Evolutionary conservation across 1,140 invertebrate genomes (phyloP).

Genomic region (Procambarus virginalis): DNA sequence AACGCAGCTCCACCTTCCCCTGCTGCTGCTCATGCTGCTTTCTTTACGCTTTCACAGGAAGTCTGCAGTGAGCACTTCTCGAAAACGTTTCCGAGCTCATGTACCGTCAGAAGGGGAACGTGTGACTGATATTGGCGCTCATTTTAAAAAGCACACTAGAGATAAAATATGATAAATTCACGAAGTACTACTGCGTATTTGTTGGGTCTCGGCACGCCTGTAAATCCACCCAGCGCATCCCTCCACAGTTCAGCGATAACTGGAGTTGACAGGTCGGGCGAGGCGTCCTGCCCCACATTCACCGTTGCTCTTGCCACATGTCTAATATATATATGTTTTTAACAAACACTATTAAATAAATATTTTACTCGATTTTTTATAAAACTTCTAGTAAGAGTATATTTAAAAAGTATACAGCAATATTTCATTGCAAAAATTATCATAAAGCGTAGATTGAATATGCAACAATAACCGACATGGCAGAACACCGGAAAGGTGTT

Average conservation of each 20-base stretch:
- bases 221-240: background rate
- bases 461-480: background rate
- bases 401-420: too few relatives aligned
- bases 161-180: background rate
- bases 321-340: too few relatives aligned
- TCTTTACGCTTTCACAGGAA: too few relatives aligned
- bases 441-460: background rate
- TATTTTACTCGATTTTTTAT: too few relatives aligned
- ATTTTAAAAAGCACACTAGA: background rate
- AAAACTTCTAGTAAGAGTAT: too few relatives aligned
- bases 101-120: background rate
- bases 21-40: too few relatives aligned
- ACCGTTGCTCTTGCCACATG: background rate
- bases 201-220: background rate
- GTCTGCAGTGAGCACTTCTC: too few relatives aligned
- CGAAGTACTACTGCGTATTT: background rate
- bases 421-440: too few relatives aligned
- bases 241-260: background rate
- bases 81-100: too few relatives aligned
- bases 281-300: background rate
- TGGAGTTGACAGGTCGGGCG: background rate
- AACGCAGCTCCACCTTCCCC: background rate
- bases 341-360: too few relatives aligned
- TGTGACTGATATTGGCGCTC: background rate
- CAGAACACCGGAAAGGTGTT: background rate